Evolutionary conservation across 2,797 vertebrate species (phyloP).

Genomic region (Smutsia temminckii): DNA sequence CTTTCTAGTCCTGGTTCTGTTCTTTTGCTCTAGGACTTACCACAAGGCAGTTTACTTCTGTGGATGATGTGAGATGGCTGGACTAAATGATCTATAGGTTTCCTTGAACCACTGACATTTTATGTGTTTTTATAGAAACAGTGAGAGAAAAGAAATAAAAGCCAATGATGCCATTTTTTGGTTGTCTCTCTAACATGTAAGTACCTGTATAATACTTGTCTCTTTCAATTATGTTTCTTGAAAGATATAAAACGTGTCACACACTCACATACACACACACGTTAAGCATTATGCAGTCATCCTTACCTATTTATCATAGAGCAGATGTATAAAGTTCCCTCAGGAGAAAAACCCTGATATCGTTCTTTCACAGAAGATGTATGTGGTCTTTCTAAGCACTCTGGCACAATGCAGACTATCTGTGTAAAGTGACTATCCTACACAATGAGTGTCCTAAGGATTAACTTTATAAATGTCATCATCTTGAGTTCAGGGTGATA

Average conservation of each 20-base stretch:
- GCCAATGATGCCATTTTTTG: not conserved
- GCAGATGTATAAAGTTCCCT: not conserved
- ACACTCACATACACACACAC: not conserved
- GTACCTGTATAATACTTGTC: not conserved
- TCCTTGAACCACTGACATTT: not conserved
- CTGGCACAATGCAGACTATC: not conserved
- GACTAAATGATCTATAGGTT: not conserved
- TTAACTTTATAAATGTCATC: not conserved
- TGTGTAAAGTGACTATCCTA: not conserved
- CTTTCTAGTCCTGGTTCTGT: not conserved
- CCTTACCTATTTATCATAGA: not conserved
- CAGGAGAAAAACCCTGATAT: not conserved
- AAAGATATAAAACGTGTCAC: not conserved
- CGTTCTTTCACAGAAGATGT: not conserved
- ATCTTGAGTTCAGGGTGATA: not conserved
- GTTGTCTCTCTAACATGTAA: not conserved
- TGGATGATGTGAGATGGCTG: not conserved
- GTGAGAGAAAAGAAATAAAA: not conserved
- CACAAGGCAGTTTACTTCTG: not conserved
- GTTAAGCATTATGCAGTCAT: not conserved
- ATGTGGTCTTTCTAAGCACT: not conserved
- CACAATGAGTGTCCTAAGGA: not conserved
- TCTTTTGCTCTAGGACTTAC: not conserved
- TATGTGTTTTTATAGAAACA: not conserved
- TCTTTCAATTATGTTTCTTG: not conserved